Evolutionary conservation across 2,888 invertebrate genomes (phyloP).

Genomic region (Calameuta filiformis): DNA sequence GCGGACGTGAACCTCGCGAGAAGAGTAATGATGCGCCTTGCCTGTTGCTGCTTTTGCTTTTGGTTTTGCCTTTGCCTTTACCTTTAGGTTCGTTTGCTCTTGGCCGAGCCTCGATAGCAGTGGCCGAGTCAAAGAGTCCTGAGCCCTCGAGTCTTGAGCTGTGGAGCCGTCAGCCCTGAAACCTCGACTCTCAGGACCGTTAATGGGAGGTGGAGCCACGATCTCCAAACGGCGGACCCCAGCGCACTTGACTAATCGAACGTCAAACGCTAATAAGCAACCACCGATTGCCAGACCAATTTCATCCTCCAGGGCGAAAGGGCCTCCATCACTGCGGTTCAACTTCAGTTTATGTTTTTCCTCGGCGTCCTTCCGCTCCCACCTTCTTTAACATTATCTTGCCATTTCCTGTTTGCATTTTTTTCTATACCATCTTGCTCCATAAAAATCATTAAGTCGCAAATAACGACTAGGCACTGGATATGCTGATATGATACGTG

Average conservation of each 20-base stretch:
- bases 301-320: constrained; percentile 21
- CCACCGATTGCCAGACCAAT: constrained; percentile 54
- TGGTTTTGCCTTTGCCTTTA: constrained; percentile 28
- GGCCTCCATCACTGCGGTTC: constrained; percentile 1
- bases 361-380: background rate
- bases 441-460: background rate
- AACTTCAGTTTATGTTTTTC: background rate
- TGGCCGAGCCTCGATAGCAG: background rate
- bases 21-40: constrained; percentile 58
- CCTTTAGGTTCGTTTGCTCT: constrained; percentile 4
- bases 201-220: constrained; percentile 47
- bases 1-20: constrained; percentile 34
- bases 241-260: constrained; percentile 61
- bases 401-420: background rate
- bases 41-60: constrained; percentile 48
- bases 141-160: constrained; percentile 25
- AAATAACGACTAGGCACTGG: background rate
- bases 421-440: background rate
- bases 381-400: background rate
- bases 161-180: constrained; percentile 16
- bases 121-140: constrained; percentile 12
- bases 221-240: constrained; percentile 44
- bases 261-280: constrained; percentile 65
- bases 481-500: background rate
- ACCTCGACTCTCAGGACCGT: constrained; percentile 21